Percentiles rank a stretch among this genome's conserved stretches.
These are phyloP conservation scores for Netelia melanura DNA, from an alignment of 2,888 invertebrate species.

Conservation along the genomic window DNA sequence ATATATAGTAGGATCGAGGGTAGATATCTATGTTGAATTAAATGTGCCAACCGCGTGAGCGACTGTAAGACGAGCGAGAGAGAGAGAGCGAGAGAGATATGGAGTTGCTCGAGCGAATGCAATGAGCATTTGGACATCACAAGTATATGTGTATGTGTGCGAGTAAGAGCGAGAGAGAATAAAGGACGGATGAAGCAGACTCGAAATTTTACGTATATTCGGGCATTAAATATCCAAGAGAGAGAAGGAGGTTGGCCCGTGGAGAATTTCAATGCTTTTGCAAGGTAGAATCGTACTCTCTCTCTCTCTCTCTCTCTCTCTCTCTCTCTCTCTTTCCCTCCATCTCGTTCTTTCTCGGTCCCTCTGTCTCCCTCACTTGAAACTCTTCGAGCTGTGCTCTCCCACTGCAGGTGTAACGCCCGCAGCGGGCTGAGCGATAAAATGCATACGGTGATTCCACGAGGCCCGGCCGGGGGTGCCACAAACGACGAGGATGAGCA, in stretches of 20 bases:
- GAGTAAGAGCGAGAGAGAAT: slow-evolving; percentile 29
- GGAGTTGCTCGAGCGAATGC: slow-evolving; percentile 13
- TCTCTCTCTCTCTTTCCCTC: not conserved
- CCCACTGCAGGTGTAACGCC: slow-evolving; percentile 79
- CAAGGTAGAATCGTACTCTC: slow-evolving; percentile 22
- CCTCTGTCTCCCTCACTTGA: not conserved
- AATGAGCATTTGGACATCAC: slow-evolving; percentile 33
- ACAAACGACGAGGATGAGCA: slow-evolving; percentile 67
- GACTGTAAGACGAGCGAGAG: slow-evolving; percentile 31
- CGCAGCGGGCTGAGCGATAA: slow-evolving; percentile 78
- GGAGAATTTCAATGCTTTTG: slow-evolving; percentile 60
- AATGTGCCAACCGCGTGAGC: slow-evolving; percentile 23
- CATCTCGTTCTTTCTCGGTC: not conserved
- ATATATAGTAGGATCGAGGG: not conserved
- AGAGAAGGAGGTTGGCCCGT: slow-evolving; percentile 47
- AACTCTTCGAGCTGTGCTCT: slow-evolving; percentile 33
- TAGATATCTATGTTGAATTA: not conserved
- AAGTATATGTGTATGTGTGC: not conserved
- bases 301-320: slow-evolving; percentile 9
- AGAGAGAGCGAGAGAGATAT: slow-evolving; percentile 16
- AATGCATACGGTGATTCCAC: slow-evolving; percentile 74
- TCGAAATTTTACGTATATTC: slow-evolving; percentile 66
- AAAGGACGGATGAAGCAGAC: slow-evolving; percentile 4
- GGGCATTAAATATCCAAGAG: slow-evolving; percentile 64
- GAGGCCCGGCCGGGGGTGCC: slow-evolving; percentile 62